These are phyloP conservation scores for Stictonetta naevosa DNA, from an alignment of 2,113 vertebrate genomes.

Conservation along the genomic window DNA sequence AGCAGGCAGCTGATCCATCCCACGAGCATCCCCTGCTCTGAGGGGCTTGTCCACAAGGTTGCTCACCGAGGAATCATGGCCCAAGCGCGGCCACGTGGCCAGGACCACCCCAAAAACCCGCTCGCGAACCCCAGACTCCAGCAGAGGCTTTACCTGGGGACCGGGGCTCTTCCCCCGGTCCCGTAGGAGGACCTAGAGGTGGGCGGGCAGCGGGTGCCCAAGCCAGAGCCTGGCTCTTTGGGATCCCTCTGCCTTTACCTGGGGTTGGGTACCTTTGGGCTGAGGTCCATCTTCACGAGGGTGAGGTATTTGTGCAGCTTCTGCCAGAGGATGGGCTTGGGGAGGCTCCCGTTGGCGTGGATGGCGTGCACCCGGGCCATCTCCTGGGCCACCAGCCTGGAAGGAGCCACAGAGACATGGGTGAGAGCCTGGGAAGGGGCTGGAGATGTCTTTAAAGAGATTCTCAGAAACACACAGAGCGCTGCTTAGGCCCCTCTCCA, in stretches of 20 bases:
- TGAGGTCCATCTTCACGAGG: constrained; percentile 90
- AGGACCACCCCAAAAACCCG: background rate
- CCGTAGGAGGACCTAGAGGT: background rate
- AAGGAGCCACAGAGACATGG: background rate
- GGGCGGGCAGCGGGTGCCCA: constrained; percentile 22
- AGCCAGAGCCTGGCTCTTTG: constrained; percentile 27
- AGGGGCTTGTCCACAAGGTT: accelerated
- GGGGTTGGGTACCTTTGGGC: constrained; percentile 71
- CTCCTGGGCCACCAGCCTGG: constrained; percentile 91
- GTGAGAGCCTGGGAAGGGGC: background rate
- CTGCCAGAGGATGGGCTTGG: constrained; percentile 93
- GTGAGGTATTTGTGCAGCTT: constrained; percentile 91
- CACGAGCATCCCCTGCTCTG: background rate
- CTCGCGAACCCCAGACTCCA: background rate
- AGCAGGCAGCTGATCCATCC: background rate
- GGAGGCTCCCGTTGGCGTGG: constrained; percentile 93
- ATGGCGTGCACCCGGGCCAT: constrained; percentile 96
- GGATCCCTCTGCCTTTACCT: constrained; percentile 80
- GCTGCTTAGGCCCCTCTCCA: accelerated
- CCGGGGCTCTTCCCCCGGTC: background rate
- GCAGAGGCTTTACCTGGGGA: background rate
- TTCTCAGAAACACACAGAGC: accelerated
- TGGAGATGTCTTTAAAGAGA: accelerated
- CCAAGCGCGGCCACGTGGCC: accelerated
- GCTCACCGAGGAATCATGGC: accelerated